Conservation (phyloP, 2,797 vertebrate genomes). For the Carduelis carduelis region DNA sequence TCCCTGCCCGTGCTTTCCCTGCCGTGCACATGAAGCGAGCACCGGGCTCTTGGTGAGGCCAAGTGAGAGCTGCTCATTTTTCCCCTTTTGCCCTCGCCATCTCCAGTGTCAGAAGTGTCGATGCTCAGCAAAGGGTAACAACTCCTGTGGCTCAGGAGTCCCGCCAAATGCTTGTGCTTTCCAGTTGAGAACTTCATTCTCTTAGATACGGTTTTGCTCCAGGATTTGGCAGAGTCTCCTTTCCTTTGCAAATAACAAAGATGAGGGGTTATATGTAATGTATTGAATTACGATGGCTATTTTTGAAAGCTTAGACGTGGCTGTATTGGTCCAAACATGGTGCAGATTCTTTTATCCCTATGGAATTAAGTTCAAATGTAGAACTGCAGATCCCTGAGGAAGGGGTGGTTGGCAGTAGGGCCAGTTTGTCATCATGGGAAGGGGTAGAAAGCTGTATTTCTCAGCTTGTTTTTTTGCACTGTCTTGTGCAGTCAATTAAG, state of each 20-base stretch:
- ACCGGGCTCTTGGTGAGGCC: accelerated
- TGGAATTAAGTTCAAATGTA: background rate
- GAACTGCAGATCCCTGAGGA: background rate
- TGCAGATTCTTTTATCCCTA: background rate
- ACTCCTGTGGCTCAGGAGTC: background rate
- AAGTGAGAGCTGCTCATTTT: background rate
- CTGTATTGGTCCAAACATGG: background rate
- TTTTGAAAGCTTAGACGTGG: background rate
- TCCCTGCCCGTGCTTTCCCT: background rate
- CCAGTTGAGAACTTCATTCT: background rate
- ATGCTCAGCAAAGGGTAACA: background rate
- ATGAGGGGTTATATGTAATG: background rate
- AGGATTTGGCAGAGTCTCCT: background rate
- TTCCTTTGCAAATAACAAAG: background rate
- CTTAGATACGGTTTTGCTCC: background rate
- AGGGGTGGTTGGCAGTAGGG: background rate
- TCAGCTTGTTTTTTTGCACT: background rate
- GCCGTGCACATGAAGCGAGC: accelerated
- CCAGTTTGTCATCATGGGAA: background rate
- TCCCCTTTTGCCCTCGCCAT: background rate
- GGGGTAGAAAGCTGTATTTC: background rate
- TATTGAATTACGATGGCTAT: accelerated
- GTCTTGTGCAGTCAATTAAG: background rate
- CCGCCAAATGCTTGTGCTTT: background rate
- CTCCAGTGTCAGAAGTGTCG: accelerated